Conservation (phyloP, 2,113 vertebrate species). For the Lates calcarifer region DNA sequence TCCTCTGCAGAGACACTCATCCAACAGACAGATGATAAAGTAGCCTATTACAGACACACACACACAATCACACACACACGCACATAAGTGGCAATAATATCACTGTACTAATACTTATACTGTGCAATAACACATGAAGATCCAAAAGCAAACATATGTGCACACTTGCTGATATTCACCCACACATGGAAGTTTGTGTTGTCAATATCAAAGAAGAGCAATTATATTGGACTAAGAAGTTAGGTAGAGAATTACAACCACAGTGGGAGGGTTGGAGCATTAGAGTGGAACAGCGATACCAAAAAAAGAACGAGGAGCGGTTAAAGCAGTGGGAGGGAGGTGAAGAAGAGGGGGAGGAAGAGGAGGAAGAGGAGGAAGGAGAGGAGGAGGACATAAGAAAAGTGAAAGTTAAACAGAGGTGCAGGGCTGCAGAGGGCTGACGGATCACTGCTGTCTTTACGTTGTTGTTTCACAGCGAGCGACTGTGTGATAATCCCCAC, state of each 20-base stretch:
- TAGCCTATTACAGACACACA: neutral
- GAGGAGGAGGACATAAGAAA: slow-evolving; percentile 49
- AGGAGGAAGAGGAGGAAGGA: slow-evolving; percentile 50
- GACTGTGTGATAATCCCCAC: too few relatives aligned
- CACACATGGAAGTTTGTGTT: neutral
- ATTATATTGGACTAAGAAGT: too few relatives aligned
- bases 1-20: slow-evolving; percentile 23
- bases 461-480: neutral
- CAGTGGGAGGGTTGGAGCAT: slow-evolving; percentile 29
- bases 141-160: neutral
- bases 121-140: neutral
- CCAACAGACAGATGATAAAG: slow-evolving; percentile 10
- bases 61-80: neutral
- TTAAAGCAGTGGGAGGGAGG: slow-evolving; percentile 71
- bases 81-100: slow-evolving; percentile 3
- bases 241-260: neutral
- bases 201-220: neutral
- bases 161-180: neutral
- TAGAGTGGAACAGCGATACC: slow-evolving; percentile 17
- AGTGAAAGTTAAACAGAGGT: slow-evolving; percentile 58
- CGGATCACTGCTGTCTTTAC: slow-evolving; percentile 5
- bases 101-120: neutral
- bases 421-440: slow-evolving; percentile 23
- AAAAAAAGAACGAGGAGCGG: slow-evolving; percentile 64
- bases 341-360: slow-evolving; percentile 66